A percentile compares a stretch with the other conserved stretches of the same genome.
Conservation (phyloP, 2,888 invertebrate species). For the Epinotia nisella region DNA sequence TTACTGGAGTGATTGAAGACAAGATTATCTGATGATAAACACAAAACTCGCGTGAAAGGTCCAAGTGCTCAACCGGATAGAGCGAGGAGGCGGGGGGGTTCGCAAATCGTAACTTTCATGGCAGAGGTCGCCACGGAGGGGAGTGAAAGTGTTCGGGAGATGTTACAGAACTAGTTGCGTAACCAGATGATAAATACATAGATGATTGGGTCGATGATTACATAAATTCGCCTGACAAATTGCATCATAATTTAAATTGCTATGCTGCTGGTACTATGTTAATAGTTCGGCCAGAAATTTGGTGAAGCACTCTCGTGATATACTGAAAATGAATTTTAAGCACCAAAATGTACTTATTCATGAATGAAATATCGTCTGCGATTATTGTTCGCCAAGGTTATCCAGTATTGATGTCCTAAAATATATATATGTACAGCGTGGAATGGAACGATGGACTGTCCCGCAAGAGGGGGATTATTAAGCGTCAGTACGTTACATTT, state of each 20-base stretch:
- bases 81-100: slow-evolving; percentile 41
- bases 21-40: slow-evolving; percentile 29
- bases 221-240: slow-evolving; percentile 18
- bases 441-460: too few relatives aligned
- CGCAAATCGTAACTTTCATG: slow-evolving; percentile 48
- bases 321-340: neutral
- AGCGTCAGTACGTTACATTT: too few relatives aligned
- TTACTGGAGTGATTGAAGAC: neutral
- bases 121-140: slow-evolving; percentile 52
- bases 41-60: slow-evolving; percentile 42
- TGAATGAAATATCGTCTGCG: neutral
- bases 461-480: too few relatives aligned
- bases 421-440: too few relatives aligned
- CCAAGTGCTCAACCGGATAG: slow-evolving; percentile 40
- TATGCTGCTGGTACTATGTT: neutral
- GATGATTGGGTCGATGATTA: slow-evolving; percentile 36
- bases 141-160: slow-evolving; percentile 50
- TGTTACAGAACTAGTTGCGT: slow-evolving; percentile 46
- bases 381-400: neutral
- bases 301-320: neutral
- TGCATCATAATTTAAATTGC: slow-evolving; percentile 34
- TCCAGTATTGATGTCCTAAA: too few relatives aligned
- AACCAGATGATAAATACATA: slow-evolving; percentile 41
- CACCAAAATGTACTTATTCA: neutral
- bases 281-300: neutral